These are phyloP conservation scores for Callyntrura guangdongensis DNA, from an alignment of 2,888 invertebrate species.

Conservation along the genomic window DNA sequence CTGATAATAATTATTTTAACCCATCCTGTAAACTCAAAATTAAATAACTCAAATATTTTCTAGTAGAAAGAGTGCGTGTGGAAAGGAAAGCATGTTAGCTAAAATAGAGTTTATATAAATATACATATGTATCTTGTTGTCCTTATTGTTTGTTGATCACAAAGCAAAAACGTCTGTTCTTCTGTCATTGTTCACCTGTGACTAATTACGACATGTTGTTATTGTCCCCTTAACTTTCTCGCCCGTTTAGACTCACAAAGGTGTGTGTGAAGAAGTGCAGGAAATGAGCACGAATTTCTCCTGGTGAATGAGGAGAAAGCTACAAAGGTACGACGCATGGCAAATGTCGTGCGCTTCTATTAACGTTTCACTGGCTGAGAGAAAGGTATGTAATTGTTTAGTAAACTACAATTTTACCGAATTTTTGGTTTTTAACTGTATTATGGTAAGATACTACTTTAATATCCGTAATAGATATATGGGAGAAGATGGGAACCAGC, in stretches of 20 bases:
- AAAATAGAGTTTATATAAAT: conserved; percentile 4
- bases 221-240: conserved; percentile 53
- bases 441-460: neutral
- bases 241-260: conserved; percentile 34
- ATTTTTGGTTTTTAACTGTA: too few relatives aligned
- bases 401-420: too few relatives aligned
- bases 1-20: conserved; percentile 16
- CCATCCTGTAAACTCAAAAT: neutral
- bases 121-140: conserved; percentile 1
- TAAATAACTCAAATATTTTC: neutral
- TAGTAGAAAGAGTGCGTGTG: conserved; percentile 46
- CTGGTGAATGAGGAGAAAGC: conserved; percentile 7
- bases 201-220: conserved; percentile 49
- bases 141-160: conserved; percentile 36
- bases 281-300: neutral
- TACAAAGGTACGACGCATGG: neutral
- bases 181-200: conserved; percentile 7
- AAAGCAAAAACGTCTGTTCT: neutral
- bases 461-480: neutral
- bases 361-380: neutral
- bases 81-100: conserved; percentile 48
- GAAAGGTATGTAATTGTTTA: neutral
- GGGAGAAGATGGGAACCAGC: neutral
- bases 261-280: neutral
- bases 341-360: neutral